Percentiles rank a stretch among this genome's conserved stretches.
Conservation (phyloP, 2,113 vertebrate genomes). For the Psammodynastes pulverulentus region DNA sequence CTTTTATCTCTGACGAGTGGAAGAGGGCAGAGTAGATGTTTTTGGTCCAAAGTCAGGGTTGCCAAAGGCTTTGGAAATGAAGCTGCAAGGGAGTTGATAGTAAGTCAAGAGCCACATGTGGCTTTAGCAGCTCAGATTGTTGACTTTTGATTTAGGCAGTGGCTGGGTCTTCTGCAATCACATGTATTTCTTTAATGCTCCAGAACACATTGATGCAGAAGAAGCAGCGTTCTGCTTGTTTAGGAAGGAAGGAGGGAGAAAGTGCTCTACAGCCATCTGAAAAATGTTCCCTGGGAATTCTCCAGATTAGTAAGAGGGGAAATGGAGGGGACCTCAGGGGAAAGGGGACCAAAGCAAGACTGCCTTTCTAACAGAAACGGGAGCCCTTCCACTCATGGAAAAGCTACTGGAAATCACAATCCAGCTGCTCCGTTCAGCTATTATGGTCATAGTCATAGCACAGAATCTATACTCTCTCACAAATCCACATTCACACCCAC, state of each 20-base stretch:
- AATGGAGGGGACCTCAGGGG: not conserved
- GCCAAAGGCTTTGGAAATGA: not conserved
- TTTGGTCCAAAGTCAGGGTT: not conserved
- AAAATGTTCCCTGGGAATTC: not conserved
- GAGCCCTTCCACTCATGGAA: not conserved
- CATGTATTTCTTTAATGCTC: not conserved
- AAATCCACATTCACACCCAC: not conserved
- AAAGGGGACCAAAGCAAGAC: not conserved
- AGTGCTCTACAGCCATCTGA: not conserved
- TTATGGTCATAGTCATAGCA: not conserved
- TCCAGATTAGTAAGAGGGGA: not conserved
- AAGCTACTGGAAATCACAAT: not conserved
- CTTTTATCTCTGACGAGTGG: not conserved
- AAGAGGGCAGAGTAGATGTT: not conserved
- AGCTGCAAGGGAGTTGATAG: not conserved
- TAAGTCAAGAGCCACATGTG: not conserved
- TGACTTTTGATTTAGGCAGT: not conserved
- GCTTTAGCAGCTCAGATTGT: not conserved
- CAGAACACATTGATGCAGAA: not conserved
- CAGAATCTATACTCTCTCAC: not conserved
- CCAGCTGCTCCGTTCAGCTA: not conserved
- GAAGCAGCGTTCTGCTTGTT: not conserved
- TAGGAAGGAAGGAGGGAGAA: not conserved
- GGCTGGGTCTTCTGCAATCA: not conserved
- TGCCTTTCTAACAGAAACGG: not conserved